Base-by-base conservation (phyloP, 2,888 invertebrate species). In the Ceratothoa steindachneri region DNA sequence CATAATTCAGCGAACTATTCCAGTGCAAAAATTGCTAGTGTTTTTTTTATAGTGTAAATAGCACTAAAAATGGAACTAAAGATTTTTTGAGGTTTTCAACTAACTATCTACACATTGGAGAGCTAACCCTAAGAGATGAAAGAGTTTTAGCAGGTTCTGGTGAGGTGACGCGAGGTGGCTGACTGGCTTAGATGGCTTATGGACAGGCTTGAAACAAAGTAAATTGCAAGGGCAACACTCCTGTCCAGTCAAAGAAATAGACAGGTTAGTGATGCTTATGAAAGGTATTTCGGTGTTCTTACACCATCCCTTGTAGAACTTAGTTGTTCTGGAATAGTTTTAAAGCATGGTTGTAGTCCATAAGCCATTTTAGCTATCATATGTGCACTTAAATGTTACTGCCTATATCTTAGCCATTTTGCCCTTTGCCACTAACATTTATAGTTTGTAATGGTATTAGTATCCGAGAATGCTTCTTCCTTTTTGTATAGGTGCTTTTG, bases 151-250 rank as follows among this genome's bases (percentile, higher is more conserved):
- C 55, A 55, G 55, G 55, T 55, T 55, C 15, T 19, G 55, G 24
- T 12, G 15, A 19, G 55, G 55, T 55, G 55, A 22, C 55, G 19
- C 55, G 24, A 55, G 55, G 55, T 19, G 55, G 55, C 55, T 55
- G 55, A 19, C 55, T 55, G 55, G 24, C 15, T 55, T 55, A 55
- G 55, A 22, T 55, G 55, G 55, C 24, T 55, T 55, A 55, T 55
- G 55, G 55, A 55, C 55, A 55, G 55, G 55, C 15, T 55, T 55
- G 15, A 19, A 12, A 55, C 12, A 55, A 12, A 55, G 15, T 55
- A 12, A 55, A 22, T 60, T 24, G 27, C 27, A 60, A 24, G 19
- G 19, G 27, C 60, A 60, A 24, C 60, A 60, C 60, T 24, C 60
- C 60, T 60, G 60, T 60, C 60, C 60, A 60, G 19, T n/a, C 27